Base-by-base conservation (phyloP, 2,888 invertebrate species). In the Synergus japonicus region DNA sequence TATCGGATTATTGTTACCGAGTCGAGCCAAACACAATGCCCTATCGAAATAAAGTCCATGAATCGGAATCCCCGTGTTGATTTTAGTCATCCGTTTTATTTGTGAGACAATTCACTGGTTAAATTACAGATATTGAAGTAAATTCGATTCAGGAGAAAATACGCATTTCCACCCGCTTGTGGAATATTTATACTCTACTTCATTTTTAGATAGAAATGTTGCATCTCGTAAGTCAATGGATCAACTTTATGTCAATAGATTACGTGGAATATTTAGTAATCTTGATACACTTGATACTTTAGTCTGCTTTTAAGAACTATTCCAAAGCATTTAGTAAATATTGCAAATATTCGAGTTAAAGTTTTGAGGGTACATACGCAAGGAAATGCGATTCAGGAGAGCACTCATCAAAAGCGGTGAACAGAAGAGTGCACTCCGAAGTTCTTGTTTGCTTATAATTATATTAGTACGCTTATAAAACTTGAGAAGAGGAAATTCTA, bases 371-470 rank as follows among this genome's bases (percentile, higher is more conserved):
- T 54, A 54, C 9, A 69, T 49, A 69, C 29, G 49, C 13, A 46
- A 18, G 46, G 69, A 29, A 73, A 73, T 49, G 22, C n/a, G 54
- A 54, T 37, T 73, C 29, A n/a, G 15, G 49, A 29, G 46, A 22
- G 69, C 49, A 41, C 73, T 73, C 49, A 7, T 37, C 37, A 73
- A 73, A 73, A 73, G 73, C 54, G 49, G 73, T 54, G 37, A 73
- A 73, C 73, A 54, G 73, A 73, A 49, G 49, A 73, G 73, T 73
- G 73, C 49, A 73, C 54, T 73, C 15, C 54, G 10, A 73, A 73
- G 37, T 54, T 73, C 73, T 49, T 73, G 73, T 73, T 73, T 73
- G 37, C 37, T 73, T 73, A 73, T 73, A 73, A 54, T 73, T 73
- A 73, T 73, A 73, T 73, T 73, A 73, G 37, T 54, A 54, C 73